phyloP scores from a whole-genome alignment of 2,888 invertebrate species.

The Thereva nobilitata region DNA sequence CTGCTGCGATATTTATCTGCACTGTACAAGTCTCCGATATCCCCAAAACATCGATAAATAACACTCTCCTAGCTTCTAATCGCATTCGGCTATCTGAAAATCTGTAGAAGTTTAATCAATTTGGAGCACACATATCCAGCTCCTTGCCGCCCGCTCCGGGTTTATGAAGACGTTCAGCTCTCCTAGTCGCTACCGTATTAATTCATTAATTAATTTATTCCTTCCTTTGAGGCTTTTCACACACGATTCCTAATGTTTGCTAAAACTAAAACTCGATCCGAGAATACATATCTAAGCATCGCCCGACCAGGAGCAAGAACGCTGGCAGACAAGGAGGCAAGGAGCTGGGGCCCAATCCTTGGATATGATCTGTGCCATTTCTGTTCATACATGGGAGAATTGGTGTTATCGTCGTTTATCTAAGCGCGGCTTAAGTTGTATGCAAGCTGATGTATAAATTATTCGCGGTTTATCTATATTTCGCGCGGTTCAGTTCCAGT shows the following conservation, averaged over 20 bases:
- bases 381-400: conserved; percentile 22
- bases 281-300: conserved; percentile 17
- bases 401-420: conserved; percentile 29
- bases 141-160: not conserved
- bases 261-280: conserved; percentile 22
- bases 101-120: conserved; percentile 40
- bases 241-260: conserved; percentile 35
- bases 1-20: not conserved
- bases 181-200: conserved; percentile 32
- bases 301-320: conserved; percentile 5
- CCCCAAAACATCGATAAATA: conserved; percentile 41
- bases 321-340: not conserved
- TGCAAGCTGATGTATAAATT: conserved; percentile 27
- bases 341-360: not conserved
- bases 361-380: not conserved
- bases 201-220: conserved; percentile 42
- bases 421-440: conserved; percentile 13
- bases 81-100: conserved; percentile 41
- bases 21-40: conserved; percentile 39
- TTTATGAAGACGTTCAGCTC: conserved; percentile 37
- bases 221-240: conserved; percentile 37
- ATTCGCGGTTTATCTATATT: conserved; percentile 33
- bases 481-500: conserved; percentile 1
- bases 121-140: conserved; percentile 39
- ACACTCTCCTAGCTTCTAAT: conserved; percentile 39